Evolutionary conservation across 2,888 invertebrate species (phyloP).

Genomic region (Lacanobia oleracea): DNA sequence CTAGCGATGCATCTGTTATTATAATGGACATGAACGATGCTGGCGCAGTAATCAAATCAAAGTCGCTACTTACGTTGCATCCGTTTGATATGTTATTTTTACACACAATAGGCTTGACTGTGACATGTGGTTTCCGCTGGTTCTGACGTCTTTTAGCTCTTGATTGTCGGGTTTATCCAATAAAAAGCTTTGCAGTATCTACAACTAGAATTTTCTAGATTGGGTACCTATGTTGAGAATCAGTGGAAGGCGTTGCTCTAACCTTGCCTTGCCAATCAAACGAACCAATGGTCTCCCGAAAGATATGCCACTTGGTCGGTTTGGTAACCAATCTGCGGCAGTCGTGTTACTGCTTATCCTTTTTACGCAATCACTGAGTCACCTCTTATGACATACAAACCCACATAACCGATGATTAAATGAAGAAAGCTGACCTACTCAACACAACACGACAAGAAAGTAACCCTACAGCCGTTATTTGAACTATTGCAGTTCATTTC

Average conservation of each 20-base stretch:
- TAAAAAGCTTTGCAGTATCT: conserved; percentile 8
- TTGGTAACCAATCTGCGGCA: neutral
- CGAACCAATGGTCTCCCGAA: neutral
- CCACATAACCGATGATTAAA: conserved; percentile 1
- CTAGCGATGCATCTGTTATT: conserved; percentile 58
- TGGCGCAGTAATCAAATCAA: conserved; percentile 57
- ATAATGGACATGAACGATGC: conserved; percentile 52
- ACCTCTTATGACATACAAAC: conserved; percentile 10
- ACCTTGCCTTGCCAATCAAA: neutral
- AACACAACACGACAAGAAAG: neutral
- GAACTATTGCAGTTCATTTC: neutral
- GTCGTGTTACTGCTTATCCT: neutral
- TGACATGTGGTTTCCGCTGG: conserved; percentile 37
- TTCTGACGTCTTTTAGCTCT: conserved; percentile 17
- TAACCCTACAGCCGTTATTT: neutral
- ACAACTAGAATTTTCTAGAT: neutral
- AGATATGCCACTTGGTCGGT: neutral
- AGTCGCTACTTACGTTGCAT: conserved; percentile 55
- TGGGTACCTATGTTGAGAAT: too few species aligned
- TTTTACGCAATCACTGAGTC: neutral
- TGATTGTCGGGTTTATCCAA: conserved; percentile 10
- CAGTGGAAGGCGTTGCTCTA: neutral
- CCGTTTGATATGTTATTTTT: conserved; percentile 60
- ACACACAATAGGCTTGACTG: conserved; percentile 51
- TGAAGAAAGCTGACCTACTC: conserved; percentile 13